A percentile compares a stretch with the other conserved stretches of the same genome.
Evolutionary conservation across 2,888 invertebrate species (phyloP).

Genomic region (Craniophora ligustri): DNA sequence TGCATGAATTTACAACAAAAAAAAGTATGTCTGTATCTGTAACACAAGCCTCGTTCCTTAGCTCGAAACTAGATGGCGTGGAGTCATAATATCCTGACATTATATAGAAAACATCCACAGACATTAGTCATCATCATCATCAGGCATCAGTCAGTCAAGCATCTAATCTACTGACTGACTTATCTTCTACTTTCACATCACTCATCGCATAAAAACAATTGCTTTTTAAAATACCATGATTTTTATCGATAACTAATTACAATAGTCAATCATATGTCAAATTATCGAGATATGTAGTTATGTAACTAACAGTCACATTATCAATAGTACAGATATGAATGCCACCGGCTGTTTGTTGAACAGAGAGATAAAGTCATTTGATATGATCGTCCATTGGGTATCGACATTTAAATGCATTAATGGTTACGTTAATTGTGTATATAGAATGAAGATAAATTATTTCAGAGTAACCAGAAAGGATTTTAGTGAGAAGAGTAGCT

Average conservation of each 20-base stretch:
- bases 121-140: no score
- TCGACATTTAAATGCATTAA: conserved; percentile 36
- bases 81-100: no score
- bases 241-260: conserved; percentile 36
- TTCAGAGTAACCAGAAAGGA: no score
- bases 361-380: conserved; percentile 50
- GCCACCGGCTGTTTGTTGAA: conserved; percentile 6
- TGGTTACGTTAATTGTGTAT: conserved; percentile 26
- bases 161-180: no score
- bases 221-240: conserved; percentile 1
- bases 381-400: conserved; percentile 34
- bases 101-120: no score
- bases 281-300: conserved; percentile 26
- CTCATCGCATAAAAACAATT: not conserved
- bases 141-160: no score
- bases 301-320: conserved; percentile 34
- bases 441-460: not conserved
- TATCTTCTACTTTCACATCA: not conserved
- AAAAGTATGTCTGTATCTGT: no score
- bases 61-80: no score
- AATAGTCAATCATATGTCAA: conserved; percentile 42
- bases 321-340: conserved; percentile 24
- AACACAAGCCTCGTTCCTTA: no score
- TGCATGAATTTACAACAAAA: no score
- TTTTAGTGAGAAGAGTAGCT: no score